phyloP scores from a whole-genome alignment of 2,113 vertebrate genomes.

The Megaleporinus macrocephalus region DNA sequence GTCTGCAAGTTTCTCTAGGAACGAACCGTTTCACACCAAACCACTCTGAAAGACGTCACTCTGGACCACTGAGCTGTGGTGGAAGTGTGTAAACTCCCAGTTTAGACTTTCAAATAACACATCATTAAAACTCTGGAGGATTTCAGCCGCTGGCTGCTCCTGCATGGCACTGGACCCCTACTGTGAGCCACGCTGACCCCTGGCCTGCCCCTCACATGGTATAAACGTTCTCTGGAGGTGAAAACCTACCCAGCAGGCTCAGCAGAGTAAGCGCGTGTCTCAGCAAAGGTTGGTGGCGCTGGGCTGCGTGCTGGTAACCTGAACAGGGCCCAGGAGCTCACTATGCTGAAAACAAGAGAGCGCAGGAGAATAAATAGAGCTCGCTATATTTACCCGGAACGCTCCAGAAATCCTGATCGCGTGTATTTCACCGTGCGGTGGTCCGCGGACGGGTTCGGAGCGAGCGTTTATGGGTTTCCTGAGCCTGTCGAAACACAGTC shows the following conservation, averaged over 20 bases:
- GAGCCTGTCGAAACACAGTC: not conserved
- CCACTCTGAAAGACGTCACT: no score
- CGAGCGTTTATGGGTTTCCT: conserved; percentile 5
- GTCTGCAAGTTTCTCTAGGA: no score
- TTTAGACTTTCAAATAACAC: no score
- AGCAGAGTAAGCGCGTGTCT: conserved; percentile 65
- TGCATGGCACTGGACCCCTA: not conserved
- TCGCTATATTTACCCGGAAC: conserved; percentile 6
- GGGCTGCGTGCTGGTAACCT: conserved; percentile 68
- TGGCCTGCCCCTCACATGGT: conserved; percentile 42
- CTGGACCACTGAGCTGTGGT: no score
- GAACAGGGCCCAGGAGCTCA: conserved; percentile 66
- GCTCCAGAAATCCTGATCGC: conserved; percentile 9
- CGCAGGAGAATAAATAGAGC: conserved; percentile 39
- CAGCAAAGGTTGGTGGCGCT: conserved; percentile 70
- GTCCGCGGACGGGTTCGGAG: conserved; percentile 1
- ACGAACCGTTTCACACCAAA: no score
- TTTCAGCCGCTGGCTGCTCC: not conserved
- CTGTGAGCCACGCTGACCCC: not conserved
- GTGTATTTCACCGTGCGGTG: not conserved
- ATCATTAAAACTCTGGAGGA: not conserved
- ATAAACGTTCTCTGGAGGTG: conserved; percentile 42
- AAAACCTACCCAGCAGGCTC: conserved; percentile 57
- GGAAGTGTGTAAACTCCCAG: no score
- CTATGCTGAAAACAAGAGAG: conserved; percentile 55